Conservation (phyloP, 2,113 vertebrate genomes). For the Hylia prasina region DNA sequence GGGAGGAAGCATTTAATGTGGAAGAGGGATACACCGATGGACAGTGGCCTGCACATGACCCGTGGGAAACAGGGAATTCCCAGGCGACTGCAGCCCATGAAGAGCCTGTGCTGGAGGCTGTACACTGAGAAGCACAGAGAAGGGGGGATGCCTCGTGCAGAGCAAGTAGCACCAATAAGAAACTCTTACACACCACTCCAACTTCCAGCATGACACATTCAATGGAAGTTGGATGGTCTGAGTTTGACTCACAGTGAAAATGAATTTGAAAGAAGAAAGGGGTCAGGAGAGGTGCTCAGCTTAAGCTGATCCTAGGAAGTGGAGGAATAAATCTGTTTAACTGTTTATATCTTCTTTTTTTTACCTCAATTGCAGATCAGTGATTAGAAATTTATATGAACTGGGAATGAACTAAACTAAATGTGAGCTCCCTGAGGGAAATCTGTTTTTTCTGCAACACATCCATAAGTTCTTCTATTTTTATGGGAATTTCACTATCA, state of each 20-base stretch:
- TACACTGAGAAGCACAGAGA: background rate
- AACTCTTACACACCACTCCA: background rate
- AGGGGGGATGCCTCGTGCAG: fast-evolving
- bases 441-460: background rate
- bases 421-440: background rate
- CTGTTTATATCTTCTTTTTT: background rate
- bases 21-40: fast-evolving
- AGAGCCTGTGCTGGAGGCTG: background rate
- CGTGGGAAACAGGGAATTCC: background rate
- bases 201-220: background rate
- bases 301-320: background rate
- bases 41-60: fast-evolving
- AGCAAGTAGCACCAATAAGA: background rate
- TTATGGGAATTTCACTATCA: background rate
- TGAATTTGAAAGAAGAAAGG: background rate
- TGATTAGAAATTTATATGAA: background rate
- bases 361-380: background rate
- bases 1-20: background rate
- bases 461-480: background rate
- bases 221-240: background rate
- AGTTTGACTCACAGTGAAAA: background rate
- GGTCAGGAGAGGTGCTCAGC: background rate
- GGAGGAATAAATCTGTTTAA: background rate
- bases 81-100: background rate
- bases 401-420: background rate